Evolutionary conservation across 2,888 invertebrate genomes (phyloP).

Genomic region (Andrena marginata): DNA sequence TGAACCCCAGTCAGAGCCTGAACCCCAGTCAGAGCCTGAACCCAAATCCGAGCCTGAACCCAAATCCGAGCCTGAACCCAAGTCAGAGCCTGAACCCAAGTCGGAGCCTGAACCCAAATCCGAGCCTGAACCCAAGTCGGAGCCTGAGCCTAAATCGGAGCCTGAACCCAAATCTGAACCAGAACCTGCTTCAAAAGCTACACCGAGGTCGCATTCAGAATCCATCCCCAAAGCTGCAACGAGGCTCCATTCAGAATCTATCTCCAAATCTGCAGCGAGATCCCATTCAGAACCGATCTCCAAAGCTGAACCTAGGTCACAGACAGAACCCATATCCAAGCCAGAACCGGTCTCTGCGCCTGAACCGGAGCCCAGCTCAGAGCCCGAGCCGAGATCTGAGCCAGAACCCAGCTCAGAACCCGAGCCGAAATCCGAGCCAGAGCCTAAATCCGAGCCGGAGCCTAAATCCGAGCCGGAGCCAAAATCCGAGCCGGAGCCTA

Average conservation of each 20-base stretch:
- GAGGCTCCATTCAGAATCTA: conserved; percentile 77
- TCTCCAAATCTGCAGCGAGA: conserved; percentile 67
- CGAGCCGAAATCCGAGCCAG: conserved; percentile 83
- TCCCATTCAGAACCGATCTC: conserved; percentile 75
- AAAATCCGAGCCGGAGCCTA: conserved; percentile 84
- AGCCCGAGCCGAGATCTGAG: conserved; percentile 83
- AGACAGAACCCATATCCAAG: conserved; percentile 83
- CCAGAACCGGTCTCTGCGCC: conserved; percentile 84
- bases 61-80: conserved; percentile 85
- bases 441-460: conserved; percentile 78
- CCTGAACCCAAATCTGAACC: conserved; percentile 84
- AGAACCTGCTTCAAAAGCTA: conserved; percentile 82
- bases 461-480: conserved; percentile 83
- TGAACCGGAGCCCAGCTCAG: conserved; percentile 84
- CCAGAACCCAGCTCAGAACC: conserved; percentile 82
- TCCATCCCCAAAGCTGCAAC: conserved; percentile 83
- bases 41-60: conserved; percentile 85
- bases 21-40: conserved; percentile 83
- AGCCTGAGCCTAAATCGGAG: conserved; percentile 83
- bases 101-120: conserved; percentile 84
- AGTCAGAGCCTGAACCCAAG: conserved; percentile 83
- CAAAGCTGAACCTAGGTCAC: conserved; percentile 79
- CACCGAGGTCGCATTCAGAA: conserved; percentile 82
- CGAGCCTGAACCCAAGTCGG: conserved; percentile 79
- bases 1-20: conserved; percentile 80